Evolutionary conservation across 1,140 invertebrate species (phyloP).

Genomic region (Sitophilus oryzae): DNA sequence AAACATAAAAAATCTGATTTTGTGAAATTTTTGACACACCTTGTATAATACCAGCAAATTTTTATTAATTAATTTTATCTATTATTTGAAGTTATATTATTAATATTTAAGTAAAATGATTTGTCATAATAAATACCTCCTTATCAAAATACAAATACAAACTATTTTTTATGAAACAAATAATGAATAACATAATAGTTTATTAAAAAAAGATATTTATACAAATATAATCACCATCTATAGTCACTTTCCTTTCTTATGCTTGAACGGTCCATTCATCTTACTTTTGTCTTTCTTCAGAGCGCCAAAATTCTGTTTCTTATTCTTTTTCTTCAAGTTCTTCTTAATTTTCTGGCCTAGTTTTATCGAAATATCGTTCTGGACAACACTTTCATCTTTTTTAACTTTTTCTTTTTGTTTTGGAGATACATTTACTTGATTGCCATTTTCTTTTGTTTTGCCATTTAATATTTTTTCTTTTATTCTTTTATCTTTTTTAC

Average conservation of each 20-base stretch:
- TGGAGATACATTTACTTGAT: neutral
- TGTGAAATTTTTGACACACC: too few relatives aligned
- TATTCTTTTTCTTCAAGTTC: conserved; percentile 28
- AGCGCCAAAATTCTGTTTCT: conserved; percentile 43
- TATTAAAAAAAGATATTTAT: neutral
- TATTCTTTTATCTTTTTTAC: neutral
- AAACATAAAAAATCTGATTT: too few relatives aligned
- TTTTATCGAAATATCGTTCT: conserved; percentile 17
- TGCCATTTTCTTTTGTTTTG: neutral
- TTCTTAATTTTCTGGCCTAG: conserved; percentile 23
- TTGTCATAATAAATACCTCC: too few relatives aligned
- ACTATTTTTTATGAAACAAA: too few relatives aligned
- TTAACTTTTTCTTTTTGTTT: conserved; percentile 15
- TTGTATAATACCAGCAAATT: too few relatives aligned
- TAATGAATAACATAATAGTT: too few relatives aligned
- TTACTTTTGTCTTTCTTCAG: conserved; percentile 34
- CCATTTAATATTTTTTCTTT: conserved; percentile 7
- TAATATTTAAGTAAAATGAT: too few relatives aligned
- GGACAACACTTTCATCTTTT: neutral
- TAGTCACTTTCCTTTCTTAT: too few relatives aligned
- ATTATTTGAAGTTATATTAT: too few relatives aligned
- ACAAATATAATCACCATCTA: too few relatives aligned
- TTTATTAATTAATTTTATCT: too few relatives aligned
- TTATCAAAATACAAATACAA: too few relatives aligned
- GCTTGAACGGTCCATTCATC: neutral